Conservation (phyloP, 2,888 invertebrate genomes). For the Agapetus fuscipes region DNA sequence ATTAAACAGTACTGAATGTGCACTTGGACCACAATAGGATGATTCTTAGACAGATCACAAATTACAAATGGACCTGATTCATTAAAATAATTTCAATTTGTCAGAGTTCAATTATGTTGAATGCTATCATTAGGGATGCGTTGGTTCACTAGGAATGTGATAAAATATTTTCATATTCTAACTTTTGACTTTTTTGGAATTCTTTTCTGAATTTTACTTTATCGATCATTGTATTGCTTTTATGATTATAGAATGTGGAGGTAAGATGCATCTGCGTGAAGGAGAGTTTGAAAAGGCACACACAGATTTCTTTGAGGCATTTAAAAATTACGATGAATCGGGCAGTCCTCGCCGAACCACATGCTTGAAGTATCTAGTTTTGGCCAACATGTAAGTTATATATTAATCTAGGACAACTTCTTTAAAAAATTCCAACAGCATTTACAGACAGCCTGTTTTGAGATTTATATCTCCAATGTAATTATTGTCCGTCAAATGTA, state of each 20-base stretch:
- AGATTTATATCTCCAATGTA: neutral
- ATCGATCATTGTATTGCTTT: conserved; percentile 6
- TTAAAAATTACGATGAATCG: conserved; percentile 99
- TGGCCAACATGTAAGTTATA: conserved; percentile 90
- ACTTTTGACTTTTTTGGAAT: too few relatives aligned
- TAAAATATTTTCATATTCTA: too few relatives aligned
- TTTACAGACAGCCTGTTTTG: too few relatives aligned
- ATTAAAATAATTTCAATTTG: too few relatives aligned
- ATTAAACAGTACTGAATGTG: too few relatives aligned
- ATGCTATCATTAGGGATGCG: too few relatives aligned
- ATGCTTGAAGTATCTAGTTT: conserved; percentile 93
- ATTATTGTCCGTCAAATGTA: too few relatives aligned
- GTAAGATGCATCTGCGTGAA: conserved; percentile 98
- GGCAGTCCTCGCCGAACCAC: conserved; percentile 94
- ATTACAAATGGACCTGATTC: neutral
- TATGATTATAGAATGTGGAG: conserved; percentile 77
- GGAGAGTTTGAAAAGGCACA: conserved; percentile 98
- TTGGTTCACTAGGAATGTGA: too few relatives aligned
- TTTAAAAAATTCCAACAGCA: too few relatives aligned
- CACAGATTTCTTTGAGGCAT: conserved; percentile 98
- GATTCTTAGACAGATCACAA: neutral
- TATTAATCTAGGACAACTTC: neutral
- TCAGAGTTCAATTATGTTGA: too few relatives aligned
- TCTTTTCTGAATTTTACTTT: too few relatives aligned
- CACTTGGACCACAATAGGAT: too few relatives aligned